These are phyloP conservation scores for Clarias pachynema DNA, from an alignment of 2,797 vertebrate species.

Conservation along the genomic window DNA sequence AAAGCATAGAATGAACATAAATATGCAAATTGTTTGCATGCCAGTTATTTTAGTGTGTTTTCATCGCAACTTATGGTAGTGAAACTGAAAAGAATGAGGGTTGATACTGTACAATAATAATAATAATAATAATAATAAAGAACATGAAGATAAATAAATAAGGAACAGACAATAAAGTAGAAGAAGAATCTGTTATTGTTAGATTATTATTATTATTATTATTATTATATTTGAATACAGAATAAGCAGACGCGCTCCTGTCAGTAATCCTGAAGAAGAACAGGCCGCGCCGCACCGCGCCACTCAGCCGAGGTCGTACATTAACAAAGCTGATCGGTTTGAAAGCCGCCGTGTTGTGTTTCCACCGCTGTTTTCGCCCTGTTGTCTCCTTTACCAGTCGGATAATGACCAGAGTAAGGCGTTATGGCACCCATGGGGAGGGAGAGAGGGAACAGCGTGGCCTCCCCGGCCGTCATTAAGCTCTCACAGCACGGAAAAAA, in stretches of 20 bases:
- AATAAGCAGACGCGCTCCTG: not conserved
- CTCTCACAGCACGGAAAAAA: conserved; percentile 38
- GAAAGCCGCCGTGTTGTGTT: conserved; percentile 51
- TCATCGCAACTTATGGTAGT: not conserved
- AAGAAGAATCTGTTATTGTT: not conserved
- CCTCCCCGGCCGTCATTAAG: conserved; percentile 43
- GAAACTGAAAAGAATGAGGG: not conserved
- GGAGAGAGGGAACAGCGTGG: conserved; percentile 26
- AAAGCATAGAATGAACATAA: not conserved
- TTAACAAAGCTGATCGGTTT: conserved; percentile 55
- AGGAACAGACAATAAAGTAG: not conserved
- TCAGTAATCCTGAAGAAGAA: not conserved
- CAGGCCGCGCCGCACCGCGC: not conserved
- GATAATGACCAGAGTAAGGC: conserved; percentile 78
- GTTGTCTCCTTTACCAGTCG: conserved; percentile 74
- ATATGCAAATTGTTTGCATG: not conserved
- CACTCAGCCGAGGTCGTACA: conserved; percentile 25
- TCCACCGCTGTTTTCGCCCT: conserved; percentile 62
- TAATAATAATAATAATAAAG: not conserved
- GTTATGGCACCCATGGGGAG: conserved; percentile 76
- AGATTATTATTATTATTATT: not conserved
- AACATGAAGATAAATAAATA: not conserved
- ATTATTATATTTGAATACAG: not conserved
- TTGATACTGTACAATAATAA: not conserved
- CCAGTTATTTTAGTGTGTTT: not conserved